Evolutionary conservation across 2,888 invertebrate genomes (phyloP), one percentile per base, ranked within the genome.

Genomic region (Bellardia pandia): DNA sequence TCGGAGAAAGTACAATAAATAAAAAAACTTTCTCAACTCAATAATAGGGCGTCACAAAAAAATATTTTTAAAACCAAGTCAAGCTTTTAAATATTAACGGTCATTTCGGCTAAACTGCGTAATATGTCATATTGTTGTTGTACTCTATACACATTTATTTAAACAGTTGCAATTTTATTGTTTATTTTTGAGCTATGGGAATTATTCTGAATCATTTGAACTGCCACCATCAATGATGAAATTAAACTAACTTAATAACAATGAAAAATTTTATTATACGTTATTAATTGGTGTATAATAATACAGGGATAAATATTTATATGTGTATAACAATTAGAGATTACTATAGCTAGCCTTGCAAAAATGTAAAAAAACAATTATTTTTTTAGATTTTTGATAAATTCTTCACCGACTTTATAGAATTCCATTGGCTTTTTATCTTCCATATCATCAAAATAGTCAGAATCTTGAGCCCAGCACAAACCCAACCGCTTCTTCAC

Each of bases 401-500:
- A 74, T 5, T 84, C 76, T 2, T 76, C 85, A 89, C 4, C 90
- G 88, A 8, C 89, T 90, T 91, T 89, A 58, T 93, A 93, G 62
- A 93, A 93, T 8, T 90, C 90, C 5, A 85, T 48, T 0, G 92
- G 91, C 6, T 89, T 53, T 0, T 86, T 76, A 75, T 92, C 92
- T 0, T 91, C 90, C 42, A 74, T 66, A 60, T 92, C 88, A 75
- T 90, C 91, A 48, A 91, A 93, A 74, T 90, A 92, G 68, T 93
- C 93, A 0, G 91, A 93, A 45, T 93, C 93, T 0, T 89, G 88
- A 0, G 90, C 89, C 85, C 92, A 93, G 45, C 91, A 90, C 3
- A 93, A 90, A 0, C 93, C 94, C 56, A 93, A 78, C 53, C 91
- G 88, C 14, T 91, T 81, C 23, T 90, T 88, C 0, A 93, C 92